Evolutionary conservation across 2,797 vertebrate species (phyloP), one percentile per base, ranked within the genome.

Genomic region (Carapus acus): DNA sequence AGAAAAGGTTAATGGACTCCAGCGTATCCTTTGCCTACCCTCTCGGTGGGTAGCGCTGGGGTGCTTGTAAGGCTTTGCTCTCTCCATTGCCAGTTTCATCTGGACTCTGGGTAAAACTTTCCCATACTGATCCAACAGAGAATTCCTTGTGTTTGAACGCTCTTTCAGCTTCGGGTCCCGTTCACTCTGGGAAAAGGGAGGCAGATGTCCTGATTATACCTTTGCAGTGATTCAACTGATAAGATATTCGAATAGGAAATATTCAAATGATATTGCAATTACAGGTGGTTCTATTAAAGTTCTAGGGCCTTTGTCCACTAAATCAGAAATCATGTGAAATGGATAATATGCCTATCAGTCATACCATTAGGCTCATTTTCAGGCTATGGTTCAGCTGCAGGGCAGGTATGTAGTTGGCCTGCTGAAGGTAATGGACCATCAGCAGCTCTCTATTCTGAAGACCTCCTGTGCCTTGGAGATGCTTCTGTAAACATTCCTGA

Each of bases 391-490:
- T 96, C 69, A 96, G 76, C 76, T 91, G 92, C 42, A 97, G 83
- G 1, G 94, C 95, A 71, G 92, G 87, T 39, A 94, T 88, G 53
- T 94, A 96, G 80, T 93, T 94, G 58, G 93, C 89, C 77, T 89
- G 91, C 63, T 96, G 95, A 54, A 98, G 88, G 69, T 92, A 92
- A 76, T 98, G 93, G 43, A 96, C 90, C 86, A 97, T 85, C 42
- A 96, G 88, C 54, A 94, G 87, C 70, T 97, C 94, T 7, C 85
- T 79, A 75, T 94, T 96, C 70, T 90, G 89, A 58, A 91, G 84
- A 65, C 85, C 91, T 7, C 90, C 82, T 6, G 67, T 91, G 38
- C 84, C 85, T 71, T 90, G 90, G 29, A 98, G 88, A 76, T 92
- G 93, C 56, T 81, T 92, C 82, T 96, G 92, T 78, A 98, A 88